Base-by-base conservation (phyloP, 2,797 vertebrate genomes). In the Halcyon chelicuti region DNA sequence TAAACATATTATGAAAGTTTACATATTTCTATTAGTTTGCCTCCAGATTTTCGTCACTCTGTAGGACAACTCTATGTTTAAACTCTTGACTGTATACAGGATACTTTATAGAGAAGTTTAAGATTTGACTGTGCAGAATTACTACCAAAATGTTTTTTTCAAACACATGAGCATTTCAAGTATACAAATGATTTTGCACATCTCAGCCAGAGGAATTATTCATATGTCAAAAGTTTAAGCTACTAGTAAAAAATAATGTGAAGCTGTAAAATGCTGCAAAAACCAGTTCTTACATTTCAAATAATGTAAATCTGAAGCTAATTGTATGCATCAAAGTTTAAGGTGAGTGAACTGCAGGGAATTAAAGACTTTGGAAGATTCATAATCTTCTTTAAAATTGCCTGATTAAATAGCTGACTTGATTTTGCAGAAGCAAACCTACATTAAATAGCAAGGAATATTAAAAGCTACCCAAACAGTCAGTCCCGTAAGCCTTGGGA, bases 61-160 rank as follows among this genome's bases (percentile, higher is more conserved):
- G 57, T 66, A 16, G 67, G 67, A 88, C 44, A 79, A 33, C 52
- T 71, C 93, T 95, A 94, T 93, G 96, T 94, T 96, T 94, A 87
- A 95, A 88, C 65, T 61, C 62, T 57, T 68, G 71, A 86, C 51
- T 85, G 74, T 20, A 3, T 33, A 33, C 47, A 88, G 76, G 93
- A 65, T 49, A 84, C 70, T 86, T 78, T 66, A 93, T 55, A 75
- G 49, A 75, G 49, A 86, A 25, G 67, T 79, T 92, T 92, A 81
- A 90, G 78, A 86, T 62, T 51, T 68, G 79, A 84, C 70, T 21
- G 14, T 60, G 54, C 83, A 90, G 62, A 39, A 63, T 88, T 88
- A 86, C 31, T 70, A 78, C 39, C 13, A 84, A 88, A 95, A 84
- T 26, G 22, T 22, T 94, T 78, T 91, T 83, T 83, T 60, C 70